These are phyloP conservation scores for Parazoanthus swiftii DNA, from an alignment of 92 coral and sea anemone species.

Conservation along the genomic window DNA sequence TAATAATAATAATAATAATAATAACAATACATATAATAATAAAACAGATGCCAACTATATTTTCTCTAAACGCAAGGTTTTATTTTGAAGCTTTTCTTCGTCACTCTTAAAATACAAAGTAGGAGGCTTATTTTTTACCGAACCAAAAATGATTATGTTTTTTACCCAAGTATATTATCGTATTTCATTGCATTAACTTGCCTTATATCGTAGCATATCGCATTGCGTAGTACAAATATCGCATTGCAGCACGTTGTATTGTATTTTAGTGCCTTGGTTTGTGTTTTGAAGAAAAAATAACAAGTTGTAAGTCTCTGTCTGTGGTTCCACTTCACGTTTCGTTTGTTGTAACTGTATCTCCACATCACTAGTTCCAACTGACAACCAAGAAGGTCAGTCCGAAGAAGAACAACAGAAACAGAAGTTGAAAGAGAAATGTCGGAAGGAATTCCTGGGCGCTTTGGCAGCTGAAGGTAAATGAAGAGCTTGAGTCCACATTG, in stretches of 20 bases:
- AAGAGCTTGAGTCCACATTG: not conserved
- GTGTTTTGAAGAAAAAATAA: not conserved
- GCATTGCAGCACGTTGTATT: not conserved
- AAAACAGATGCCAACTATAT: too few relatives aligned
- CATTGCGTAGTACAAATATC: not conserved
- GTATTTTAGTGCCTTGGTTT: not conserved
- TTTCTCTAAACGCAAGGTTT: too few relatives aligned
- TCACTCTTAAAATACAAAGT: too few relatives aligned
- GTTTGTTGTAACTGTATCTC: not conserved
- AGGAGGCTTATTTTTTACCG: too few relatives aligned
- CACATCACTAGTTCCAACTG: slow-evolving; percentile 59
- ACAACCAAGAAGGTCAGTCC: slow-evolving; percentile 75
- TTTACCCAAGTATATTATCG: too few relatives aligned
- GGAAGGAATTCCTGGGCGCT: slow-evolving; percentile 91
- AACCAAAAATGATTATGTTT: too few relatives aligned
- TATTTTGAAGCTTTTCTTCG: too few relatives aligned
- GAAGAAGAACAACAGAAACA: slow-evolving; percentile 89
- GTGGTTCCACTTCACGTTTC: not conserved
- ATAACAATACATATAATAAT: too few relatives aligned
- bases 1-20: too few relatives aligned
- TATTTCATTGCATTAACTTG: not conserved
- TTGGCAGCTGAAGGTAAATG: slow-evolving; percentile 83
- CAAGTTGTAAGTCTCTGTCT: not conserved
- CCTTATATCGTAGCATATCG: not conserved
- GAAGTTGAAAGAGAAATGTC: slow-evolving; percentile 69